Conservation (phyloP, 2,888 invertebrate species). For the Chouioia cunea region DNA sequence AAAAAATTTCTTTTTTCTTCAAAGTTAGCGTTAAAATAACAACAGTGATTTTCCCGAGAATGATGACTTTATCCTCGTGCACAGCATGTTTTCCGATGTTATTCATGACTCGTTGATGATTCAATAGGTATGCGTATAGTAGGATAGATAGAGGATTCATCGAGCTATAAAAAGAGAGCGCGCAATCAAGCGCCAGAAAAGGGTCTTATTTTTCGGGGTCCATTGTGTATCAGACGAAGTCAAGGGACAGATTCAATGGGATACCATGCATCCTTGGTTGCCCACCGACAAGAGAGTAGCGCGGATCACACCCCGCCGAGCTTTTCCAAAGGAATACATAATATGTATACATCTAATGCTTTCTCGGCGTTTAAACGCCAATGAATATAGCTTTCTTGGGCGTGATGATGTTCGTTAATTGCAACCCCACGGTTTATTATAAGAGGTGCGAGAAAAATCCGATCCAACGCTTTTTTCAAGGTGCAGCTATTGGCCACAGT, state of each 20-base stretch:
- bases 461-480: not conserved
- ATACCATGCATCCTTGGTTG: constrained; percentile 34
- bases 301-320: not conserved
- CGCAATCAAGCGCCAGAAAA: constrained; percentile 35
- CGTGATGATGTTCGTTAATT: not conserved
- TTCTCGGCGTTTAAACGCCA: no score
- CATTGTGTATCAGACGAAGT: constrained; percentile 21
- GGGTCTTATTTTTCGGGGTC: constrained; percentile 35
- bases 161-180: constrained; percentile 26
- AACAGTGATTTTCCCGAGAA: not conserved
- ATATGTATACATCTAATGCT: constrained; percentile 39
- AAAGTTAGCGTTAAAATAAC: no score
- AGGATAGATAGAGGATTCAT: constrained; percentile 5
- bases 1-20: no score
- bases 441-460: constrained; percentile 20
- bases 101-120: constrained; percentile 12
- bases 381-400: constrained; percentile 41
- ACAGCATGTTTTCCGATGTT: not conserved
- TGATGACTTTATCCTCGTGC: not conserved
- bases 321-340: constrained; percentile 28
- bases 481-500: constrained; percentile 48
- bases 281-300: constrained; percentile 11
- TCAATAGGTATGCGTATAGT: constrained; percentile 4
- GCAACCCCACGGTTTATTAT: not conserved
- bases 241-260: constrained; percentile 26